Evolutionary conservation across 2,113 vertebrate genomes (phyloP).

Genomic region (Ranitomeya imitator): DNA sequence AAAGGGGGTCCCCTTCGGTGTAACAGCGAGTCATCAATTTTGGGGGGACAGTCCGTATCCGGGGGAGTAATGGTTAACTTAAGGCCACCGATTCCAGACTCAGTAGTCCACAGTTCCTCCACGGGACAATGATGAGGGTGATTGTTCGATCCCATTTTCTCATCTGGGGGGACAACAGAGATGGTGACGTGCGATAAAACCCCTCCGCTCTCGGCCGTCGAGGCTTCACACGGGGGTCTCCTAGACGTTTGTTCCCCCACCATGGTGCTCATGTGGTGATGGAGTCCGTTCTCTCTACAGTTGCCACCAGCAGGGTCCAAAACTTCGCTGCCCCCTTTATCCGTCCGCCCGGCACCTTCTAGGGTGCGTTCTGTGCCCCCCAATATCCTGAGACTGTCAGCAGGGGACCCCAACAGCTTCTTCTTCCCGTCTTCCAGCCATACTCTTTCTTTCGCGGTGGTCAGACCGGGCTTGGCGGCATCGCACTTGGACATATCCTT

Average conservation of each 20-base stretch:
- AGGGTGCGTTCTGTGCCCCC: not conserved
- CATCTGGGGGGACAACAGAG: not conserved
- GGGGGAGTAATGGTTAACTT: slow-evolving; percentile 40
- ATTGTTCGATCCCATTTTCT: not conserved
- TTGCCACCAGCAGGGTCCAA: not conserved
- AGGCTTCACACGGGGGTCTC: not conserved
- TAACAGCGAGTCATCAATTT: not conserved
- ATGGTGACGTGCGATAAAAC: not conserved
- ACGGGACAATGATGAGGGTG: not conserved
- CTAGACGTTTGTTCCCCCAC: not conserved
- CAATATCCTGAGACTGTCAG: not conserved
- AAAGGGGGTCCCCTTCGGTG: not conserved
- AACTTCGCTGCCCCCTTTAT: not conserved
- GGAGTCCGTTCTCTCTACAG: not conserved
- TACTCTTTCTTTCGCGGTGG: slow-evolving; percentile 4
- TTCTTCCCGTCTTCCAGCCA: slow-evolving; percentile 49
- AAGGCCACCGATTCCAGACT: slow-evolving; percentile 9
- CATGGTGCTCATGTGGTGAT: too few species aligned
- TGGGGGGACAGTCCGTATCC: not conserved
- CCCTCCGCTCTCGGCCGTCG: not conserved
- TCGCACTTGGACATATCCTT: slow-evolving; percentile 15
- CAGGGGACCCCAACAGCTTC: not conserved
- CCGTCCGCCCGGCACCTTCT: not conserved
- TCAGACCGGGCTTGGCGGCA: slow-evolving; percentile 44
- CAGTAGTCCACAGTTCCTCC: not conserved